Evolutionary conservation across 2,113 vertebrate genomes (phyloP), one percentile per base, ranked within the genome.

Genomic region (Microcebus tavaratra): DNA sequence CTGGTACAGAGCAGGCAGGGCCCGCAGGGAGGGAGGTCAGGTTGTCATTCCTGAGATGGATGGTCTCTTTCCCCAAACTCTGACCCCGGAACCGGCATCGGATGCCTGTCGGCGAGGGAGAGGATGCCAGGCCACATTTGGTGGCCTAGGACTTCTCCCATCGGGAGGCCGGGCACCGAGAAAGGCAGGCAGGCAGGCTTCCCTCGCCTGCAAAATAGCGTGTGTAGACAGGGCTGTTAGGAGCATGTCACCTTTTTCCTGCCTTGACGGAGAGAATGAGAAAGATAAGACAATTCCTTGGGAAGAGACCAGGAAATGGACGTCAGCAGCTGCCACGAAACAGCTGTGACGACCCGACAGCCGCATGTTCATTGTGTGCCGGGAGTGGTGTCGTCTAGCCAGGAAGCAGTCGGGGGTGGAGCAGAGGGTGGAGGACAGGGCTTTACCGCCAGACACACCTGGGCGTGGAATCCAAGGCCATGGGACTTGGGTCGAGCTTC

Each of bases 291-390:
- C 96, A 82, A 91, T 80, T 87, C 86, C 91, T 80, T 84, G 65
- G 88, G 94, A 97, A 95, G 72, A 45, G 89, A 96, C 88, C 85
- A 81, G 97, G 53, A 83, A 88, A 90, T 39, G 55, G 53, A 85
- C 92, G 83, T 36, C 6, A 59, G 5, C 3, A 92, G 83, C 73
- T 83, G 72, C 50, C 95, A 34, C 6, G 0, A 80, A 91, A 73
- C 0, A 72, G 83, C 76, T 39, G n/a, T n/a, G 17, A 48, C 3
- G 2, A 34, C 85, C 94, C 36, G 75, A 53, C 57, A 76, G 79
- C 53, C 25, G 15, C 85, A 11, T 15, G 79, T n/a, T 39, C 10
- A 18, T n/a, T 57, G 39, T 61, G 50, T 57, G 9, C 50, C 1
- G 0, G 53, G 31, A 39, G 23, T 29, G 57, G 45, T 34, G 63